Evolutionary conservation across 2,113 vertebrate genomes (phyloP), one percentile per base, ranked within the genome.

Genomic region (Calcarius ornatus): DNA sequence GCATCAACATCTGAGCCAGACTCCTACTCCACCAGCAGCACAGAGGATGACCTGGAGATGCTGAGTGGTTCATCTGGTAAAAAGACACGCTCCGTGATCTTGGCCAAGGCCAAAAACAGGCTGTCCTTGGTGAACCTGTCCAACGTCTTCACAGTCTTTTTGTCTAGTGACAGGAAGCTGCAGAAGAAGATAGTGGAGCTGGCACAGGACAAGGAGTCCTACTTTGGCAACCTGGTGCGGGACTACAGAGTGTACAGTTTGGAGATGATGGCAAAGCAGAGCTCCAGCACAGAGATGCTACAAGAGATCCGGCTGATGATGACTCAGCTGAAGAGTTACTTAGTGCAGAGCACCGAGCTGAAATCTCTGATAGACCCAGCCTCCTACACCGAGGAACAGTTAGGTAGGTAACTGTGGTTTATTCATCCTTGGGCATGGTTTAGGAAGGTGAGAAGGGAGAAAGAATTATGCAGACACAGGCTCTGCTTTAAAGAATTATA

Each of bases 271-370:
- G 96, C 94, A 1, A 99, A 98, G 47, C 99, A 99, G 96, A 78
- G 92, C 37, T 98, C 99, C 82, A 99, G 99, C 97, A 99, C 99
- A 0, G 99, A 99, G 97, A 98, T 99, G 98, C 92, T 99, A 24
- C 99, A 99, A 97, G 99, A 99, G 97, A 99, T 99, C 86, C 98
- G 99, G 33, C 98, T 99, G 97, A 99, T 99, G 99, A 99, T 99
- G 98, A 99, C 99, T 0, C 99, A 99, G 89, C 98, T 99, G 88
- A 99, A 99, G 97, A 99, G 98, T 95, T 99, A 99, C 98, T 97
- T 99, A 48, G 98, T 99, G 88, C 99, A 99, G 98, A 99, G 99
- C 92, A 97, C 98, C 0, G 99, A 99, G 97, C 81, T 99, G 93
- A 99, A 98, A 80, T 96, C 97, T 64, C 96, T 99, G 79, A 95